phyloP scores from a whole-genome alignment of 2,888 invertebrate species.

The Axea sp. region DNA sequence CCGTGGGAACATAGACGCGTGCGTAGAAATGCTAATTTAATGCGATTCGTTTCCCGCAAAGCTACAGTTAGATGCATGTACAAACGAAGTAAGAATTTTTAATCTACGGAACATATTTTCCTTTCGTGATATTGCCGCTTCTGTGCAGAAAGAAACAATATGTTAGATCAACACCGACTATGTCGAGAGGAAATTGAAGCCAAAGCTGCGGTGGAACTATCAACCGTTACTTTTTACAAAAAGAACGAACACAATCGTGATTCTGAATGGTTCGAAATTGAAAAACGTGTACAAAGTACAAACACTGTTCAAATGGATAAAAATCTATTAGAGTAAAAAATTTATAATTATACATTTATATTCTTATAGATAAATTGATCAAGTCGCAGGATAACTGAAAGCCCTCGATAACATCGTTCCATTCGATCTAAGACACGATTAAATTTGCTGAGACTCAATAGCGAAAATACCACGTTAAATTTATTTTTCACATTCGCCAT shows the following conservation, averaged over 20 bases:
- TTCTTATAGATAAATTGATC: too few species aligned
- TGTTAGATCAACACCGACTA: constrained; percentile 1
- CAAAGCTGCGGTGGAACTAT: not conserved
- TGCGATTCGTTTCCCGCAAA: constrained; percentile 67
- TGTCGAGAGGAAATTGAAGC: constrained; percentile 18
- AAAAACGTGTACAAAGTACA: too few species aligned
- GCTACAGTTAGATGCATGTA: constrained; percentile 44
- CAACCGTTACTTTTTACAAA: not conserved
- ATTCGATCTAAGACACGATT: too few species aligned
- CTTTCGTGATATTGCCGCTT: constrained; percentile 3
- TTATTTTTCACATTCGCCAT: too few species aligned
- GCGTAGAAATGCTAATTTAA: constrained; percentile 76
- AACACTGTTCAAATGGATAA: too few species aligned
- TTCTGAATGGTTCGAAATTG: too few species aligned
- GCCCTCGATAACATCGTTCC: too few species aligned
- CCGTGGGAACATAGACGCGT: constrained; percentile 70
- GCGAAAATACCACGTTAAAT: too few species aligned
- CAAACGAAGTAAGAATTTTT: constrained; percentile 43
- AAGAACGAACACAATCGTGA: not conserved
- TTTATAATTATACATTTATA: too few species aligned
- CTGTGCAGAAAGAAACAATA: constrained; percentile 21
- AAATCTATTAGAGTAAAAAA: too few species aligned
- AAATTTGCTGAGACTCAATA: too few species aligned
- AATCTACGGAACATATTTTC: constrained; percentile 33
- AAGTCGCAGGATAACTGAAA: too few species aligned